Evolutionary conservation across 1,140 invertebrate species (phyloP), one percentile per base, ranked within the genome.

Genomic region (Leptonema lineaticorne): DNA sequence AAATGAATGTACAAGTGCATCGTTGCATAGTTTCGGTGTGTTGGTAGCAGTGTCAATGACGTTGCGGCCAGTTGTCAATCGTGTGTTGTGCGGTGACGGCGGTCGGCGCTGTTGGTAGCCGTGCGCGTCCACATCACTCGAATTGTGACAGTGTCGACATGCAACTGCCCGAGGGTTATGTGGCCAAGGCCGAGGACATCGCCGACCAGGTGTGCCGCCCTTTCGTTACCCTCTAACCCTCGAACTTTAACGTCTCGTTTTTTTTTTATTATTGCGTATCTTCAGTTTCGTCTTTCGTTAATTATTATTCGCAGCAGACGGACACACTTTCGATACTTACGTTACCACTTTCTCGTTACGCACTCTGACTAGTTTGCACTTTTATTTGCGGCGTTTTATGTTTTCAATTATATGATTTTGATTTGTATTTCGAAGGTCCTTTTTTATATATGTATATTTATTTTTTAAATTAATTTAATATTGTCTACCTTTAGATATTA

Each of bases 111-210:
- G 48, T 53, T 16, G 27, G 9, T n/a, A 8, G 50, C 20, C 22
- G 50, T 53, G 22, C 50, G 28, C 26, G 28, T 30, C 30, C 27
- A 22, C 14, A 57, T 16, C 53, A 57, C 9, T n/a, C 9, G 26
- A 16, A 30, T n/a, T 11, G 24, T 37, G 59, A n/a, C 33, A 26
- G 18, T 27, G 29, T 64, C 24, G 60, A 86, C 82, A 93, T 92
- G 90, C 88, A 88, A 84, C 87, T 88, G 82, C 90, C 92, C 79
- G 92, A 91, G 81, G 92, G 95, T 86, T 88, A 95, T 76, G 84
- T 97, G 75, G 88, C 92, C 68, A 93, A 89, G 78, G 94, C 94
- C 45, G 95, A 98, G 85, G 95, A 97, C 82, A 83, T 96, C 75
- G 94, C 93, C 65, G 95, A 98, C 83, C 92, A 96, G 89, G 95